Conservation (phyloP, 2,113 vertebrate species). For the Corydoras maculifer region DNA sequence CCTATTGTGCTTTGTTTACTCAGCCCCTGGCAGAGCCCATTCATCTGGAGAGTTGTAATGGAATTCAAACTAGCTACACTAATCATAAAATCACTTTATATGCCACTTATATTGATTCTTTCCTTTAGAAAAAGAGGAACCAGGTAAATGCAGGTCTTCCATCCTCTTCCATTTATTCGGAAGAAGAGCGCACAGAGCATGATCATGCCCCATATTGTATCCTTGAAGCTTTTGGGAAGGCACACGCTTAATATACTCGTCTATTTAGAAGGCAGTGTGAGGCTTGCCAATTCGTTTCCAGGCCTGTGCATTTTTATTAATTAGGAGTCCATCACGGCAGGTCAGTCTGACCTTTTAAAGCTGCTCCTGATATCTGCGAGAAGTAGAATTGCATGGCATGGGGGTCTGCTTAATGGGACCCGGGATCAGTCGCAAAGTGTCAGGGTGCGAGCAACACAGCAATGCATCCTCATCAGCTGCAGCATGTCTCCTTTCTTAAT, state of each 20-base stretch:
- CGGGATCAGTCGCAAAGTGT: conserved; percentile 28
- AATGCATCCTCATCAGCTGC: conserved; percentile 40
- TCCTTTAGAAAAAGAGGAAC: conserved; percentile 11
- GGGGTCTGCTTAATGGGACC: neutral
- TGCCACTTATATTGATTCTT: conserved; percentile 25
- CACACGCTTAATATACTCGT: conserved; percentile 7
- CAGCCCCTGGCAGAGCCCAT: conserved; percentile 27
- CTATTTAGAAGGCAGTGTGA: conserved; percentile 1
- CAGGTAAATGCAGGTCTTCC: conserved; percentile 22
- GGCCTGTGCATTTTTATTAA: conserved; percentile 37
- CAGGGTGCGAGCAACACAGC: conserved; percentile 22
- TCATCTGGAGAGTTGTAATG: conserved; percentile 45
- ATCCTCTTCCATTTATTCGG: neutral
- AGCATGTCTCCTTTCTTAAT: conserved; percentile 14
- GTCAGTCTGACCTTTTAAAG: conserved; percentile 40
- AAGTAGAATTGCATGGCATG: conserved; percentile 17
- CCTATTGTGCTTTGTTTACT: conserved; percentile 39
- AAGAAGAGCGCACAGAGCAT: neutral
- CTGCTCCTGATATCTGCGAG: conserved; percentile 17
- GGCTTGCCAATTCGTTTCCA: conserved; percentile 24
- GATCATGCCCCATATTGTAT: neutral
- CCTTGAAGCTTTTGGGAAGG: conserved; percentile 6
- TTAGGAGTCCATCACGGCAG: conserved; percentile 40
- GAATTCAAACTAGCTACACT: conserved; percentile 42
- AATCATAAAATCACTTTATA: conserved; percentile 46